phyloP scores from a whole-genome alignment of 1,140 invertebrate genomes.

The Drosophila parabipectinata region DNA sequence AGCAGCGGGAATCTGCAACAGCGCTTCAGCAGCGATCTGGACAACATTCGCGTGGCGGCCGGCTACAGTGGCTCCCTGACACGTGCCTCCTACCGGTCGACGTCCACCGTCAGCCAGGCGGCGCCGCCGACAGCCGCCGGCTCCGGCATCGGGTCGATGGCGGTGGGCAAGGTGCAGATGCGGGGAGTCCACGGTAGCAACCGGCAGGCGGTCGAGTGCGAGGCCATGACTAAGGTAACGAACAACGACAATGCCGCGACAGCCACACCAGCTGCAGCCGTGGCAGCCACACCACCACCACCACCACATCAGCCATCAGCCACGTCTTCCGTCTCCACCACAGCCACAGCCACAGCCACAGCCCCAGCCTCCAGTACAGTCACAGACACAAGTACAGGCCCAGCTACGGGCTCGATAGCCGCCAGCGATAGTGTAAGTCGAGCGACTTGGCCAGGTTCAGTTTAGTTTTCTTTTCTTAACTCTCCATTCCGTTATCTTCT shows the following conservation, averaged over 20 bases:
- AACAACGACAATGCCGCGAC: conserved; percentile 6
- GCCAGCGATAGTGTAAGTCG: conserved; percentile 72
- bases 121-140: not conserved
- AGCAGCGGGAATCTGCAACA: conserved; percentile 77
- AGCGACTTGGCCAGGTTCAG: conserved; percentile 37
- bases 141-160: not conserved
- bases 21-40: conserved; percentile 71
- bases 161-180: conserved; percentile 22
- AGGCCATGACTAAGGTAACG: conserved; percentile 28
- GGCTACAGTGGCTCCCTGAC: conserved; percentile 76
- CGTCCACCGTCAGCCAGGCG: conserved; percentile 7
- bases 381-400: conserved; percentile 12
- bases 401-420: conserved; percentile 26
- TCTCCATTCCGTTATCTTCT: conserved; percentile 10
- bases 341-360: conserved; percentile 33
- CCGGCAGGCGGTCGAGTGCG: conserved; percentile 2
- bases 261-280: not conserved
- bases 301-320: conserved; percentile 6
- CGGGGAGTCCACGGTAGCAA: conserved; percentile 5
- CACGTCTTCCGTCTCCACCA: conserved; percentile 40
- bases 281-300: not conserved
- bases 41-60: conserved; percentile 54
- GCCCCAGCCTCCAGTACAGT: conserved; percentile 26
- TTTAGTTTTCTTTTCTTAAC: conserved; percentile 26
- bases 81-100: conserved; percentile 61